A percentile compares a stretch with the other conserved stretches of the same genome.
phyloP scores from a whole-genome alignment of 2,113 vertebrate genomes.

The Thryonomys swinderianus region DNA sequence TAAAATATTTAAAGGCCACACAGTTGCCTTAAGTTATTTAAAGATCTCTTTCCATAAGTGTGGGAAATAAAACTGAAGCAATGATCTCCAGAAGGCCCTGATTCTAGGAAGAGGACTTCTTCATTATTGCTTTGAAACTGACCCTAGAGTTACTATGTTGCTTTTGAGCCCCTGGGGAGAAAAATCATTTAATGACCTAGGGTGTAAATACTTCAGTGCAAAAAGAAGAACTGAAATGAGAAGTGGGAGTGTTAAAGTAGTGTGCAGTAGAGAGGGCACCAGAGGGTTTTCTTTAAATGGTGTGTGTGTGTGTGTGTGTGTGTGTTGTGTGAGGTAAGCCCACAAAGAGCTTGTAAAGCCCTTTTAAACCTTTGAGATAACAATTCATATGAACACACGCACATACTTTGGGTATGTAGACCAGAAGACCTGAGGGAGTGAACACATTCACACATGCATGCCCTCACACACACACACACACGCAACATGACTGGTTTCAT shows the following conservation, averaged over 20 bases:
- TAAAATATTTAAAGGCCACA: neutral
- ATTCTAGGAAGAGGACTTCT: neutral
- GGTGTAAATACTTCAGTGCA: neutral
- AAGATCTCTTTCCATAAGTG: neutral
- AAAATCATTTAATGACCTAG: conserved; percentile 2
- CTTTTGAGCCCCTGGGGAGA: neutral
- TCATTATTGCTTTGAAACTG: neutral
- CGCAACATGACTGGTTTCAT: neutral
- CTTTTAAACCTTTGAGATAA: neutral
- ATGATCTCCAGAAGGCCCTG: neutral
- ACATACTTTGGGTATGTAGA: neutral
- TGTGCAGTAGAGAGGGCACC: neutral
- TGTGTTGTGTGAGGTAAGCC: neutral
- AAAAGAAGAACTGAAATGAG: neutral
- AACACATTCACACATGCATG: neutral
- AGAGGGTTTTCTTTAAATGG: neutral
- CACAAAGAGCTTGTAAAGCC: neutral
- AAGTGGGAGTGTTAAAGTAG: neutral
- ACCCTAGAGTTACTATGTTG: neutral
- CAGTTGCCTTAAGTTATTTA: neutral
- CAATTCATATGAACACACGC: neutral
- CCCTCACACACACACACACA: neutral
- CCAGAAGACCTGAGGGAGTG: neutral
- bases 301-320: neutral
- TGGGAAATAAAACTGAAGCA: neutral